Conservation (phyloP, 2,888 invertebrate species). For the Aquatica leii region DNA sequence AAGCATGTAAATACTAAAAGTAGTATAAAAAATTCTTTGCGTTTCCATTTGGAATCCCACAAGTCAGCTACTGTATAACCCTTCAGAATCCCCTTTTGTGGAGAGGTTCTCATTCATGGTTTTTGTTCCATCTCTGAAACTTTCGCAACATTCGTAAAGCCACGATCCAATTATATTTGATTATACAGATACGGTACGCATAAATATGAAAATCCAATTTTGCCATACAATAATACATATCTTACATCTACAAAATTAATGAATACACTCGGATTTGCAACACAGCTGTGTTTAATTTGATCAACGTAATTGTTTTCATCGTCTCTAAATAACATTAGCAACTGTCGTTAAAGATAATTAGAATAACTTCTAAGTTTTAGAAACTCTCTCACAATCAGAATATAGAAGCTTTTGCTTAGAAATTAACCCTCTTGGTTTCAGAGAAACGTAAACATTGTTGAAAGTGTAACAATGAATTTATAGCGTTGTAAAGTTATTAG, state of each 20-base stretch:
- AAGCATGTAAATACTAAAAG: constrained; percentile 7
- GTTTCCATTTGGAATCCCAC: constrained; percentile 11
- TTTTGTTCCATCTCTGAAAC: constrained; percentile 18
- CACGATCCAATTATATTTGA: constrained; percentile 25
- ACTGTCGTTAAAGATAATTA: constrained; percentile 32
- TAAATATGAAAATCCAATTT: constrained; percentile 32
- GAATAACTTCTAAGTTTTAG: constrained; percentile 19
- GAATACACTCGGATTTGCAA: constrained; percentile 22
- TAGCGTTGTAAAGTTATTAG: constrained; percentile 4
- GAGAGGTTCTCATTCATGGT: constrained; percentile 14
- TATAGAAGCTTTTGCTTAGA: constrained; percentile 16
- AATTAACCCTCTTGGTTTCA: constrained; percentile 19
- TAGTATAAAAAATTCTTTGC: constrained; percentile 9
- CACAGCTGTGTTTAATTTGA: constrained; percentile 28
- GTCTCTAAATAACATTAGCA: constrained; percentile 27
- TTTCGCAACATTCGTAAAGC: constrained; percentile 16
- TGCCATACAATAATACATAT: constrained; percentile 26
- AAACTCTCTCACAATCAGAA: constrained; percentile 15
- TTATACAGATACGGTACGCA: constrained; percentile 20
- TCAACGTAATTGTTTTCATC: constrained; percentile 30
- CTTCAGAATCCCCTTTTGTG: constrained; percentile 21
- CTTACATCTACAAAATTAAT: constrained; percentile 24
- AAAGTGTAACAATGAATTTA: constrained; percentile 18
- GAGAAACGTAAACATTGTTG: constrained; percentile 9
- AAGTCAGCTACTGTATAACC: constrained; percentile 6